Conservation (phyloP, 1,140 invertebrate genomes). For the Harpegnathos saltator region DNA sequence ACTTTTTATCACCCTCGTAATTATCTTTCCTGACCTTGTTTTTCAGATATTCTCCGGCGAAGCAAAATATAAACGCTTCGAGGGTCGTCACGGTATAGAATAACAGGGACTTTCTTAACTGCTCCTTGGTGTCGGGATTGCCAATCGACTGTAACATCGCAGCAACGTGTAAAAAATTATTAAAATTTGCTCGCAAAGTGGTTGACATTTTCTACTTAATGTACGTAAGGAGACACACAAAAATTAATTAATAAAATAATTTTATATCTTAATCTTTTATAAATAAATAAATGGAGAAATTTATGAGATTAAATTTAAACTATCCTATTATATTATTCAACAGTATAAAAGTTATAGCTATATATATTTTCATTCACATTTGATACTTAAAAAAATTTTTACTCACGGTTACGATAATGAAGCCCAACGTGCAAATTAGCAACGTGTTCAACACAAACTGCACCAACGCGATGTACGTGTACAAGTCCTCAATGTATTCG, state of each 20-base stretch:
- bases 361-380: background rate
- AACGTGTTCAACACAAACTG: conserved; percentile 57
- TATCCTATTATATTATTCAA: too few species aligned
- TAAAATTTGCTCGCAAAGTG: background rate
- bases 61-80: conserved; percentile 62
- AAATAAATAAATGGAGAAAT: too few species aligned
- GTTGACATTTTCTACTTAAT: background rate
- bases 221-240: background rate
- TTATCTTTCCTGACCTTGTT: conserved; percentile 35
- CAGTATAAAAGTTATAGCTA: too few species aligned
- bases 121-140: background rate
- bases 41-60: conserved; percentile 64
- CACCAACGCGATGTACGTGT: conserved; percentile 43
- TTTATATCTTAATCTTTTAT: background rate
- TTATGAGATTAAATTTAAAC: too few species aligned
- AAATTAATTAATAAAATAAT: too few species aligned
- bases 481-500: conserved; percentile 43
- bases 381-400: too few species aligned
- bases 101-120: conserved; percentile 42
- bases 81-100: conserved; percentile 52
- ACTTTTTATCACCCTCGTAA: background rate
- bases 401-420: conserved; percentile 58
- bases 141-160: conserved; percentile 37
- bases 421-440: conserved; percentile 49
- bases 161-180: background rate